These are phyloP conservation scores for Pilophorus perplexus DNA, from an alignment of 2,888 invertebrate species.

Conservation along the genomic window DNA sequence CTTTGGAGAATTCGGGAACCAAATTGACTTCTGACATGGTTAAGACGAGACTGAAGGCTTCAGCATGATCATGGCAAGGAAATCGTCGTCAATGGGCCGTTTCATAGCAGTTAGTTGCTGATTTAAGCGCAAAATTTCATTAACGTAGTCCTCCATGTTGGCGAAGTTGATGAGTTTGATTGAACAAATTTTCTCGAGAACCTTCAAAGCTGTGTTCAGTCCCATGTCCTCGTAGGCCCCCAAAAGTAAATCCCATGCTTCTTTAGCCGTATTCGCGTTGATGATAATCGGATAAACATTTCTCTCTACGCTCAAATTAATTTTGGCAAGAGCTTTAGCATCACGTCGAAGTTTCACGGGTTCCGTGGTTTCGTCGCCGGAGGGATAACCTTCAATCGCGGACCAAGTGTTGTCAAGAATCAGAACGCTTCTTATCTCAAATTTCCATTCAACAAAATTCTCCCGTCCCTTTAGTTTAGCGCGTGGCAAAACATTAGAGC, in stretches of 20 bases:
- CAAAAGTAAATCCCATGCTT: neutral
- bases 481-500: slow-evolving; percentile 10
- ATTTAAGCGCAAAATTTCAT: too few relatives aligned
- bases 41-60: too few relatives aligned
- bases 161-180: neutral
- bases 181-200: neutral
- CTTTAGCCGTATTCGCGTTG: slow-evolving; percentile 7
- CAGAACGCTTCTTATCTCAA: too few relatives aligned
- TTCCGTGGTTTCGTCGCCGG: neutral
- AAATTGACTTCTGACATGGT: too few relatives aligned
- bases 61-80: slow-evolving; percentile 24
- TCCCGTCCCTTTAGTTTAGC: neutral
- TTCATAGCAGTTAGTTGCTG: slow-evolving; percentile 14
- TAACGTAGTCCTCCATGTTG: neutral
- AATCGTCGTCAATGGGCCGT: slow-evolving; percentile 11
- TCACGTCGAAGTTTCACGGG: neutral
- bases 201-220: neutral
- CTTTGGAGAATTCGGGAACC: too few relatives aligned
- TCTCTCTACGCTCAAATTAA: too few relatives aligned
- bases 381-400: neutral
- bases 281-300: neutral
- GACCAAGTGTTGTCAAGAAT: too few relatives aligned
- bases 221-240: neutral
- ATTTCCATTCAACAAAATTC: neutral
- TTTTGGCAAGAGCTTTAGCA: neutral